Conservation (phyloP, 2,888 invertebrate species). For the Parnassius smintheus region DNA sequence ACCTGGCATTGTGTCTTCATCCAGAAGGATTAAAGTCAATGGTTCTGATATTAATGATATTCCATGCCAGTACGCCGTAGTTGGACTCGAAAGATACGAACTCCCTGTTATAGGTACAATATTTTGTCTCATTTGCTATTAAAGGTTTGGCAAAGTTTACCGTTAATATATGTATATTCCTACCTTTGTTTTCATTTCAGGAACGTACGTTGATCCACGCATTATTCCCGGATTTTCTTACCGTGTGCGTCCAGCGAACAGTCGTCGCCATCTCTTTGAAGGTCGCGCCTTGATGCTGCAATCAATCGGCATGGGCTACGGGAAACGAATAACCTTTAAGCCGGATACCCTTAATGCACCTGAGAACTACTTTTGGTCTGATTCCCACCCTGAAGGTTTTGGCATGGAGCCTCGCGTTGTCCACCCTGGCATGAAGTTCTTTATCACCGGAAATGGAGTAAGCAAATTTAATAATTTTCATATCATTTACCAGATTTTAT, state of each 20-base stretch:
- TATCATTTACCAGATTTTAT: slow-evolving; percentile 4
- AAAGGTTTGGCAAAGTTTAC: neutral
- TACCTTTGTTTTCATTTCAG: slow-evolving; percentile 47
- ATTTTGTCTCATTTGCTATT: neutral
- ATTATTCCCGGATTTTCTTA: slow-evolving; percentile 88
- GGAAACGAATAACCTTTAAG: slow-evolving; percentile 87
- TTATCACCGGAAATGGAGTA: slow-evolving; percentile 82
- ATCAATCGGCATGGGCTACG: slow-evolving; percentile 88
- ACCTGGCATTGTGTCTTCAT: slow-evolving; percentile 83
- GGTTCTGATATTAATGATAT: slow-evolving; percentile 83
- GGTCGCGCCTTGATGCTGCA: slow-evolving; percentile 83
- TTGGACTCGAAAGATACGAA: slow-evolving; percentile 84
- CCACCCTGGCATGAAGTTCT: slow-evolving; percentile 84
- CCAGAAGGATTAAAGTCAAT: slow-evolving; percentile 82
- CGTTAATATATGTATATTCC: neutral
- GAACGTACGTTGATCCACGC: slow-evolving; percentile 87
- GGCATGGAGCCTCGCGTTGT: slow-evolving; percentile 86
- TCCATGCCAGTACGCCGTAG: slow-evolving; percentile 84
- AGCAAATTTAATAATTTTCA: slow-evolving; percentile 37
- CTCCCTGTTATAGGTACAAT: slow-evolving; percentile 85
- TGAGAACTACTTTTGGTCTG: slow-evolving; percentile 89
- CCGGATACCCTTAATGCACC: slow-evolving; percentile 82
- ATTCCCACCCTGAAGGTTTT: slow-evolving; percentile 86
- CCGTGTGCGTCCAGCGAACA: slow-evolving; percentile 85
- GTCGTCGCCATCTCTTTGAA: slow-evolving; percentile 83